Evolutionary conservation across 2,888 invertebrate genomes (phyloP), one percentile per base, ranked within the genome.

Genomic region (Linnaemya tessellans): DNA sequence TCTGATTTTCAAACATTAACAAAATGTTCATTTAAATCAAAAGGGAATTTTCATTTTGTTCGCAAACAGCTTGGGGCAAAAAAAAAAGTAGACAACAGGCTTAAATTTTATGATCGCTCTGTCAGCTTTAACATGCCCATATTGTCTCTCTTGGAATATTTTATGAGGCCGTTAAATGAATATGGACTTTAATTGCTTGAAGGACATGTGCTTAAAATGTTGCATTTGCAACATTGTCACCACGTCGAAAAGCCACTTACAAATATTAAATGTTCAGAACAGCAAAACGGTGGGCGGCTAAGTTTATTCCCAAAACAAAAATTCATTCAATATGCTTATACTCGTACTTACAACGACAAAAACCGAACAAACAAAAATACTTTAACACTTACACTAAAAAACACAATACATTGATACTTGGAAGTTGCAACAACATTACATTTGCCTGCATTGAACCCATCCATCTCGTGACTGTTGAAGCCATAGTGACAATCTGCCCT

Each of bases 121-220:
- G 77, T 65, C 71, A 71, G 62, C 41, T 41, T 64, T 77, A 46
- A 49, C 70, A 83, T 71, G 25, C 71, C 71, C 35, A 71, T 58
- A 78, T 60, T 83, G 82, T 78, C 77, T 41, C 77, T 41, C 43
- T 56, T 30, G 46, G 65, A 65, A 85, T 85, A 82, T 82, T 80
- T 82, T 85, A 85, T 85, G 85, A 85, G 79, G 79, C 79, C 82
- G 85, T 85, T 85, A 82, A 85, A 71, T 80, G 79, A 80, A 82
- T 82, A 85, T 82, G 79, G 79, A 71, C 79, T 80, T 85, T 85
- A 85, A 85, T 85, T 82, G 85, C 85, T 82, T 85, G 82, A 85
- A 85, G 85, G 85, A 81, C 85, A 82, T 85, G 85, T 85, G 85
- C 85, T 85, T 85, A 85, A 85, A 85, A 82, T 82, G 85, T 85